phyloP scores from a whole-genome alignment of 2,797 vertebrate species.

The Nasua narica region DNA sequence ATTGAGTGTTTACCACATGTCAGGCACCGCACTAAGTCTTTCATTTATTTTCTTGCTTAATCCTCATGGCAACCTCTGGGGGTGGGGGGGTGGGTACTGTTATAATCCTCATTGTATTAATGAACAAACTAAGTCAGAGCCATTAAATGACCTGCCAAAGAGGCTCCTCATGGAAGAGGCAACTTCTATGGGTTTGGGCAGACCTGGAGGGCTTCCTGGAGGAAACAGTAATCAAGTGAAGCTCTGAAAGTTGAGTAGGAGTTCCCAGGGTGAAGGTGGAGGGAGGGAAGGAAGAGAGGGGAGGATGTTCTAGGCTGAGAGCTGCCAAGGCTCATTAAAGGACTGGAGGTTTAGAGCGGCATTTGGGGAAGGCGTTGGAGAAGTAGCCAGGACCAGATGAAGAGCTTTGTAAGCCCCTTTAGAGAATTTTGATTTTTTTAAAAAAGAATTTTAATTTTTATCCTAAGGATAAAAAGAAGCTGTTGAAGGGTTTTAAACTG shows the following conservation, averaged over 20 bases:
- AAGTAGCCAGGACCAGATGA: not conserved
- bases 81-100: not conserved
- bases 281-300: not conserved
- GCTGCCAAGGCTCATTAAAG: not conserved
- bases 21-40: not conserved
- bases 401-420: not conserved
- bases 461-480: not conserved
- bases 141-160: constrained; percentile 1
- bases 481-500: not conserved
- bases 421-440: not conserved
- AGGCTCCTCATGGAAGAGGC: not conserved
- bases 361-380: not conserved
- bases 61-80: not conserved
- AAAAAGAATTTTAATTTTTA: not conserved
- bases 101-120: not conserved
- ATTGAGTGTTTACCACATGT: not conserved
- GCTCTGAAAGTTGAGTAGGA: not conserved
- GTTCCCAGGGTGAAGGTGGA: not conserved
- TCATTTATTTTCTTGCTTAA: not conserved
- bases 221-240: not conserved
- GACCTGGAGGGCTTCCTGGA: not conserved
- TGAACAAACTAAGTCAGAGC: not conserved
- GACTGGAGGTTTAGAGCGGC: not conserved
- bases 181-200: not conserved
- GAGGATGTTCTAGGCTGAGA: not conserved